A percentile compares a stretch with the other conserved stretches of the same genome.
phyloP scores from a whole-genome alignment of 2,797 vertebrate species.

The Gymnoscopelus braueri region DNA sequence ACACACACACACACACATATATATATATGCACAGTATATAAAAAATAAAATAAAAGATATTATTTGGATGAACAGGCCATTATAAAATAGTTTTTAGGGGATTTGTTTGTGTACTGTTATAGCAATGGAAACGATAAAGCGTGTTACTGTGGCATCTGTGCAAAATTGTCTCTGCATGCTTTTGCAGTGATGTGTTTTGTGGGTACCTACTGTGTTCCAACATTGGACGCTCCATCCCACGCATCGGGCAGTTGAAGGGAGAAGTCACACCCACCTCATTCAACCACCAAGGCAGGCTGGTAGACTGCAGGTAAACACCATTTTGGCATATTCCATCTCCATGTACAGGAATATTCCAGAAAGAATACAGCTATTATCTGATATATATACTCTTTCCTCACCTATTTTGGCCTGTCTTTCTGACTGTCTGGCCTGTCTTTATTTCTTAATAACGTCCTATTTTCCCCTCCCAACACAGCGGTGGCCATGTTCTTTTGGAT shows the following conservation, averaged over 20 bases:
- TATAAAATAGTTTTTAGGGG: too few relatives aligned
- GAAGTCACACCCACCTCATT: conserved; percentile 93
- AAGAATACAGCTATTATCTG: too few relatives aligned
- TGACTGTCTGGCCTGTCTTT: not conserved
- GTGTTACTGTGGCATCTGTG: not conserved
- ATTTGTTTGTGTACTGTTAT: too few relatives aligned
- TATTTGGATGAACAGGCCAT: too few relatives aligned
- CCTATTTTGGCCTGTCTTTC: not conserved
- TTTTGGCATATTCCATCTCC: not conserved
- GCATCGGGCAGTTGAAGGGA: conserved; percentile 93
- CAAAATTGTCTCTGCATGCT: conserved; percentile 37
- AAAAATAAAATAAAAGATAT: too few relatives aligned
- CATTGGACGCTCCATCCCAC: conserved; percentile 86
- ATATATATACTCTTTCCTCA: too few relatives aligned
- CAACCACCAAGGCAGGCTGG: conserved; percentile 93
- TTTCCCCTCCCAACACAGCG: conserved; percentile 74
- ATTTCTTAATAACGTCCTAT: not conserved
- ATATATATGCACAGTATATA: too few relatives aligned
- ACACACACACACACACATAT: too few relatives aligned
- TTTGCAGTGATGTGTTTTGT: conserved; percentile 94
- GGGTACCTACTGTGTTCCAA: conserved; percentile 96
- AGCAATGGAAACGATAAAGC: not conserved
- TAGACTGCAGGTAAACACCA: conserved; percentile 93
- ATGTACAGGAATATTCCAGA: not conserved
- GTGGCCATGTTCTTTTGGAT: conserved; percentile 95